These are phyloP conservation scores for Daktulosphaira vitifoliae DNA, from an alignment of 1,140 invertebrate genomes.

Conservation along the genomic window DNA sequence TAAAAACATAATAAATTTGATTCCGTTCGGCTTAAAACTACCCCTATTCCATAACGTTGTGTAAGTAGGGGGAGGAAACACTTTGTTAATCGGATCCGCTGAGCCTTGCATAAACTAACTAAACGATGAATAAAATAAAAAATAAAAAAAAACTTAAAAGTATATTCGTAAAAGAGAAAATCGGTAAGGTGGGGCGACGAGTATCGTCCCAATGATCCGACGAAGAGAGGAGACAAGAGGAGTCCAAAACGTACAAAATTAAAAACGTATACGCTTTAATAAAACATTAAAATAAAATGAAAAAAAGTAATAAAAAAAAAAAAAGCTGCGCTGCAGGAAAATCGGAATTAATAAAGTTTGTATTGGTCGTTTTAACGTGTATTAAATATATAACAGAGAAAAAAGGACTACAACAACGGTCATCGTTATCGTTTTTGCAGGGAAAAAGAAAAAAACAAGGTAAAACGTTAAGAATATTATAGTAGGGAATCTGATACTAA, in stretches of 20 bases:
- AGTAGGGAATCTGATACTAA: no score
- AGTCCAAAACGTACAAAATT: constrained; percentile 23
- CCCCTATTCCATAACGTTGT: neutral
- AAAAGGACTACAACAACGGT: constrained; percentile 2
- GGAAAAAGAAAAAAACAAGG: constrained; percentile 11
- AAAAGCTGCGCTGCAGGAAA: constrained; percentile 15
- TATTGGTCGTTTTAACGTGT: constrained; percentile 16
- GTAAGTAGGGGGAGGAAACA: constrained; percentile 6
- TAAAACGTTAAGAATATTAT: constrained; percentile 14
- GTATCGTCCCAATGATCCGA: no score
- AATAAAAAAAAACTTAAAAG: no score
- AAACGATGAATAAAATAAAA: no score
- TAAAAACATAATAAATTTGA: constrained; percentile 34
- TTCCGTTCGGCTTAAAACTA: constrained; percentile 25
- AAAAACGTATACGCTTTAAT: constrained; percentile 32
- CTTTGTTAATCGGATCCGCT: constrained; percentile 32
- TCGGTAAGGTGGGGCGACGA: no score
- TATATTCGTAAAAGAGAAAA: no score
- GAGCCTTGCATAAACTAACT: no score
- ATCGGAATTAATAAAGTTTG: constrained; percentile 33
- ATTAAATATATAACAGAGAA: neutral
- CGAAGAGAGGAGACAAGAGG: neutral
- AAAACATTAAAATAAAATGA: constrained; percentile 17
- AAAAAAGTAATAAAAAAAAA: constrained; percentile 30
- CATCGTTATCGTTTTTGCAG: constrained; percentile 27